These are phyloP conservation scores for Phlogophora meticulosa DNA, from an alignment of 2,888 invertebrate species.

Conservation along the genomic window DNA sequence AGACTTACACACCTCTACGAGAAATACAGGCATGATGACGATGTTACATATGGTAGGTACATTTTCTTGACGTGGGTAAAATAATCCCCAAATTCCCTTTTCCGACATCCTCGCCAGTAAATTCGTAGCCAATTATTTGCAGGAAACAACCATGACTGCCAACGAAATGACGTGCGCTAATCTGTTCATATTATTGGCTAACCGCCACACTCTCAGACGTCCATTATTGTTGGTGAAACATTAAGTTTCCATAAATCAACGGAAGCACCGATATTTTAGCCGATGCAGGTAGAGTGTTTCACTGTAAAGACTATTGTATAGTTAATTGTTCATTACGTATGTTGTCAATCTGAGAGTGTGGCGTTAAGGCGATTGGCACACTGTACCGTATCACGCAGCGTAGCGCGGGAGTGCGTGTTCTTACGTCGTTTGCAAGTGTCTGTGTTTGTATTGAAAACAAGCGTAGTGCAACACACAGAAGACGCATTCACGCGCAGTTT, in stretches of 20 bases:
- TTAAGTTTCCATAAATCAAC: neutral
- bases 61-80: slow-evolving; percentile 2
- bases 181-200: slow-evolving; percentile 6
- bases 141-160: slow-evolving; percentile 11
- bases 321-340: neutral
- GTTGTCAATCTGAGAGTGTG: neutral
- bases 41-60: neutral
- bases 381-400: no score
- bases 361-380: no score
- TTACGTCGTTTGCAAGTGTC: no score
- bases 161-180: slow-evolving; percentile 12
- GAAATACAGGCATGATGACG: no score
- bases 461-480: no score
- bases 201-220: neutral
- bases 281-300: no score
- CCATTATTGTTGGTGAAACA: neutral
- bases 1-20: no score
- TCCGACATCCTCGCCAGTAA: slow-evolving; percentile 4
- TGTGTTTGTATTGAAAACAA: no score
- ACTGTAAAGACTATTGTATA: no score
- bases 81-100: neutral
- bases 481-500: neutral
- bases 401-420: no score
- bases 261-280: no score
- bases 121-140: slow-evolving; percentile 12